These are phyloP conservation scores for Cladopsammia gracilis DNA, from an alignment of 64 coral and sea anemone genomes.

Conservation along the genomic window DNA sequence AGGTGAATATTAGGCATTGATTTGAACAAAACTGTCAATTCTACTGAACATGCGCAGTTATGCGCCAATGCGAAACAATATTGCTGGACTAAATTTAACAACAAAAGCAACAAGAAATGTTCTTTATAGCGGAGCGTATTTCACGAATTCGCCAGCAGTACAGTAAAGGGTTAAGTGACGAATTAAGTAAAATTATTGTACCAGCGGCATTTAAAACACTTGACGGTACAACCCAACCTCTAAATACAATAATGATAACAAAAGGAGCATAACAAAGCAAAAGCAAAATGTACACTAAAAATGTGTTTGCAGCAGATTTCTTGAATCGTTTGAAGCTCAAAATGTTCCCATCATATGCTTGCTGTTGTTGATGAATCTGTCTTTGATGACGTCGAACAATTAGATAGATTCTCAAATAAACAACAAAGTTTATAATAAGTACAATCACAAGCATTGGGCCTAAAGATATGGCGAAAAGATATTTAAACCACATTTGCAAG, in stretches of 20 bases:
- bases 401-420: neutral
- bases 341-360: too few species aligned
- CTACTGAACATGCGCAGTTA: too few species aligned
- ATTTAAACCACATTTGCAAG: neutral
- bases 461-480: neutral
- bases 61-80: too few species aligned
- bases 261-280: neutral
- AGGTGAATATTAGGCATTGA: too few species aligned
- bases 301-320: neutral
- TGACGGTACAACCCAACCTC: too few species aligned
- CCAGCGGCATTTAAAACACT: neutral
- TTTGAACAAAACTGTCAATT: too few species aligned
- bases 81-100: neutral
- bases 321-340: neutral
- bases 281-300: neutral
- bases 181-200: neutral
- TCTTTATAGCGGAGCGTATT: neutral
- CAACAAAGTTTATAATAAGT: neutral
- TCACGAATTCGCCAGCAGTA: neutral
- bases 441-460: neutral
- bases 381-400: neutral
- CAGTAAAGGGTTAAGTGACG: neutral
- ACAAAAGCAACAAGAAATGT: neutral
- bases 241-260: too few species aligned
- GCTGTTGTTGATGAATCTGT: neutral